Percentiles rank a stretch among this genome's conserved stretches.
Conservation (phyloP, 2,797 vertebrate species). For the Labeo calbasu region DNA sequence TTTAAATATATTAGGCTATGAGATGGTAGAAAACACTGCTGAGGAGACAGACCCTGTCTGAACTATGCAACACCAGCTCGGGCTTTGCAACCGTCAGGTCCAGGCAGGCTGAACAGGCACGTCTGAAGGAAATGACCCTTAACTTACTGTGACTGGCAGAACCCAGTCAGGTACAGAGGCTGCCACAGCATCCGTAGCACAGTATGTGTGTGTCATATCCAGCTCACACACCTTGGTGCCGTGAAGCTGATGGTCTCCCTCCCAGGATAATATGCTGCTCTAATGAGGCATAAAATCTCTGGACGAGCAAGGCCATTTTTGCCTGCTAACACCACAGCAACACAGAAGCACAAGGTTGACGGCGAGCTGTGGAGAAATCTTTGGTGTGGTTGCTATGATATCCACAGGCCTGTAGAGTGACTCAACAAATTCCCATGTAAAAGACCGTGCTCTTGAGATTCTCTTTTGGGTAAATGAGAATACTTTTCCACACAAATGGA, state of each 20-base stretch:
- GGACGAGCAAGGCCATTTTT: slow-evolving; percentile 37
- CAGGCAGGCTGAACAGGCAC: neutral
- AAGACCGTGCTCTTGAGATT: slow-evolving; percentile 15
- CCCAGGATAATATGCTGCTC: slow-evolving; percentile 41
- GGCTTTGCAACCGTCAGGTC: neutral
- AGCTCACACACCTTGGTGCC: slow-evolving; percentile 24
- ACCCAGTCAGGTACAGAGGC: slow-evolving; percentile 6
- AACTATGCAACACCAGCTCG: neutral
- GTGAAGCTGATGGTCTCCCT: slow-evolving; percentile 9
- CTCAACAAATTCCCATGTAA: slow-evolving; percentile 28
- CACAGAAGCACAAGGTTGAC: neutral
- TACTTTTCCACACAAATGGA: neutral
- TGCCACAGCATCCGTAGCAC: slow-evolving; percentile 2
- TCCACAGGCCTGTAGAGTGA: slow-evolving; percentile 9
- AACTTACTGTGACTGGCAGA: slow-evolving; percentile 17
- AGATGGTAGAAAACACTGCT: neutral
- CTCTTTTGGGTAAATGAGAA: neutral
- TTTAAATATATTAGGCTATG: neutral
- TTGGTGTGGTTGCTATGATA: neutral
- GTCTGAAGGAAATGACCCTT: slow-evolving; percentile 7
- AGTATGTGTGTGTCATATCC: slow-evolving; percentile 9
- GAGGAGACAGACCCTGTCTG: neutral
- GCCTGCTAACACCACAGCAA: slow-evolving; percentile 33
- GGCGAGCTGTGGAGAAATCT: slow-evolving; percentile 3
- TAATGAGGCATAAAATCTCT: slow-evolving; percentile 59